Percentiles rank a stretch among this genome's conserved stretches.
Conservation (phyloP, 2,113 vertebrate genomes). For the Menura novaehollandiae region DNA sequence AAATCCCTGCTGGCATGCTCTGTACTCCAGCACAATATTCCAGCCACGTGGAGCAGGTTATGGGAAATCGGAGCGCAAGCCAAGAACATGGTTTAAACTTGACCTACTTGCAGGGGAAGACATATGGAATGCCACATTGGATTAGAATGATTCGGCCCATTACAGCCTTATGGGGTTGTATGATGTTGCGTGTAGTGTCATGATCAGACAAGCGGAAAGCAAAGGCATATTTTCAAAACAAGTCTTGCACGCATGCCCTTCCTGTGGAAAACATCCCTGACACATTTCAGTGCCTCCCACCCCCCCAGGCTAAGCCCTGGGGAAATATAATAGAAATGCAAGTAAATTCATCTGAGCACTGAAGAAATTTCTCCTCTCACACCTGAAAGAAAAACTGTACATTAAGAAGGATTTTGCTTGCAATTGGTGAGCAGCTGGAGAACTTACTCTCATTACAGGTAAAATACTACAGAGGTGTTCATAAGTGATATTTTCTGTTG, state of each 20-base stretch:
- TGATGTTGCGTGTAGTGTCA: constrained; percentile 64
- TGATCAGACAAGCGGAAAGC: constrained; percentile 80
- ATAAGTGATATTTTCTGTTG: neutral
- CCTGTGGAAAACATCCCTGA: constrained; percentile 26
- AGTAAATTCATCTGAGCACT: neutral
- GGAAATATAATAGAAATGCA: constrained; percentile 15
- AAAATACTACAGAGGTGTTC: neutral
- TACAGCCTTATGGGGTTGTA: constrained; percentile 71
- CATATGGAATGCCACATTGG: constrained; percentile 76
- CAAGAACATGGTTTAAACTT: constrained; percentile 76
- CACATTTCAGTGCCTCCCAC: neutral
- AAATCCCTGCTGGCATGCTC: neutral
- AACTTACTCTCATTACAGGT: neutral
- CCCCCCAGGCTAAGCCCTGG: neutral
- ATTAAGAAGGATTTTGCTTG: neutral
- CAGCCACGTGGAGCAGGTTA: constrained; percentile 30
- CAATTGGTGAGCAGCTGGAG: neutral
- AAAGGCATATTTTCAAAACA: constrained; percentile 76
- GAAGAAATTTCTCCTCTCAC: neutral
- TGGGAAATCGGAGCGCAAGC: constrained; percentile 49
- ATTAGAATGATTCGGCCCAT: constrained; percentile 77
- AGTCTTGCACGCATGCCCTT: constrained; percentile 63
- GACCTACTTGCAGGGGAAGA: constrained; percentile 85
- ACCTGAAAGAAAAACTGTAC: neutral
- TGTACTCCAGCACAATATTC: neutral